Conservation (phyloP, 2,888 invertebrate genomes). For the Agriopis leucophaearia region DNA sequence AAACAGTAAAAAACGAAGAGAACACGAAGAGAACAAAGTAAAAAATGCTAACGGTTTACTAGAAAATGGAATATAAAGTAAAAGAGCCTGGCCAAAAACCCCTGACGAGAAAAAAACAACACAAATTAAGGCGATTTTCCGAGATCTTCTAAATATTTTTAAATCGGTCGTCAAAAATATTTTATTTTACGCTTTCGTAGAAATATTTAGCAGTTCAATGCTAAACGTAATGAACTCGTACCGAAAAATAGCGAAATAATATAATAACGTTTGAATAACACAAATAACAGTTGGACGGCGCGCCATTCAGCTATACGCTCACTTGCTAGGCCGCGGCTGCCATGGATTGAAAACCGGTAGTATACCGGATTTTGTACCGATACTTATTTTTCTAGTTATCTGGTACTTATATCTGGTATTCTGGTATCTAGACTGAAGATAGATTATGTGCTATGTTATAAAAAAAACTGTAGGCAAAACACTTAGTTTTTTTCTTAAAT, state of each 20-base stretch:
- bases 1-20: too few species aligned
- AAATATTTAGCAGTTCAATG: conserved; percentile 40
- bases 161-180: neutral
- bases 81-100: too few species aligned
- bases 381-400: neutral
- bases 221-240: conserved; percentile 41
- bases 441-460: too few species aligned
- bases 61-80: too few species aligned
- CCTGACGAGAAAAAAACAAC: too few species aligned
- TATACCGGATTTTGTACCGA: conserved; percentile 7
- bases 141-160: neutral
- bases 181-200: conserved; percentile 5
- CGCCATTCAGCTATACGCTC: conserved; percentile 46
- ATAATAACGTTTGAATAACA: conserved; percentile 40
- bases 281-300: conserved; percentile 34
- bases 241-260: conserved; percentile 40
- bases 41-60: too few species aligned
- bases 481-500: too few species aligned
- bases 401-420: too few species aligned
- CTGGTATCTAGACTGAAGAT: too few species aligned
- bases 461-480: too few species aligned
- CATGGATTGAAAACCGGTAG: conserved; percentile 6
- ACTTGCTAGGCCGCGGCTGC: conserved; percentile 1
- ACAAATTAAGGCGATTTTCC: neutral
- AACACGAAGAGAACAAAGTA: too few species aligned